Evolutionary conservation across 2,888 invertebrate genomes (phyloP), one percentile per base, ranked within the genome.

Genomic region (Hirtodrosophila trivittata): DNA sequence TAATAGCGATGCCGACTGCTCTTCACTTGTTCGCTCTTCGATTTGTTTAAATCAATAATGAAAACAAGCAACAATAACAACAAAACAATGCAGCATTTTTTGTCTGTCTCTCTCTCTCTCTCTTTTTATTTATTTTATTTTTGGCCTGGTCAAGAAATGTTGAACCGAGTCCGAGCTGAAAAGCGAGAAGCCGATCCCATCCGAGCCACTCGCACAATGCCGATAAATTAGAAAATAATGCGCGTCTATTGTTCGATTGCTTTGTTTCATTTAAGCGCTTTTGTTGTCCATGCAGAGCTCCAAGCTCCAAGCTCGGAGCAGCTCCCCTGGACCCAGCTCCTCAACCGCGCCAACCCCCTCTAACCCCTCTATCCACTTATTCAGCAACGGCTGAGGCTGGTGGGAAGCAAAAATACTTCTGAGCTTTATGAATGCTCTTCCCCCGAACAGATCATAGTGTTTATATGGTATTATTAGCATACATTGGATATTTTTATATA

Each of bases 141-240:
- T 38, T 39, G 5, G 10, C 28, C 28, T 47, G 62, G 50, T 56
- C 57, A 58, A 76, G 60, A 71, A 64, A 60, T 51, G 47, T 33
- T 43, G 54, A 51, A 66, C 55, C 26, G 14, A 41, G 18, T 18
- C 56, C 41, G 30, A 58, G 16, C 45, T 28, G 43, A 63, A 66
- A 60, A 62, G 47, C 14, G 57, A 57, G 64, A 35, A 69, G 56
- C 77, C 81, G 69, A 78, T 72, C 82, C 78, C 69, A 64, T 57
- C 47, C 28, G 64, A 65, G 50, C 45, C 55, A 56, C 62, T 62
- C 63, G 63, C 58, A 74, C 71, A 87, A 87, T 87, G 86, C 75
- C 78, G 77, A 86, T 87, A 87, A 87, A 87, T 87, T 87, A 87
- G 87, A 87, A 83, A 80, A 87, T 87, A 87, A 87, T 87, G 86